These are phyloP conservation scores for Macrotis lagotis DNA, from an alignment of 2,113 vertebrate species.

Conservation along the genomic window DNA sequence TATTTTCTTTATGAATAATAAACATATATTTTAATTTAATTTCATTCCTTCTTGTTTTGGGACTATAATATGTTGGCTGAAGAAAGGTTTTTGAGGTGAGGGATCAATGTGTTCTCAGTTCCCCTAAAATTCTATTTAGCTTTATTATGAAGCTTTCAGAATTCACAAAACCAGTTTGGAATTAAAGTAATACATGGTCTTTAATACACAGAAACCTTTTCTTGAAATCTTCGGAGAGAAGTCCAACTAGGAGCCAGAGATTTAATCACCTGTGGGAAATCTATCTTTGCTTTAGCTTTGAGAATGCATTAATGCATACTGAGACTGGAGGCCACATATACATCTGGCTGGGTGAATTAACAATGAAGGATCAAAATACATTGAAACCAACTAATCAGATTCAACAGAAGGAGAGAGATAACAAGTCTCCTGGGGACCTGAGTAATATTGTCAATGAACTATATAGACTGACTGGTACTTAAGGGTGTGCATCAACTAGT, in stretches of 20 bases:
- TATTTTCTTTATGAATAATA: neutral
- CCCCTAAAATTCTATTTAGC: neutral
- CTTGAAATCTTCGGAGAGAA: slow-evolving; percentile 24
- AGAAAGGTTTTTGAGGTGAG: neutral
- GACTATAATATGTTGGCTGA: neutral
- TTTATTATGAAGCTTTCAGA: neutral
- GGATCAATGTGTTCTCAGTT: neutral
- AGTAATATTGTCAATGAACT: neutral
- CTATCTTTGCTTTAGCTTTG: neutral
- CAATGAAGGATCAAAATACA: slow-evolving; percentile 40
- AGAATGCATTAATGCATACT: neutral
- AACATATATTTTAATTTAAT: neutral
- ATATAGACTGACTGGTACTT: neutral
- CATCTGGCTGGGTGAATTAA: slow-evolving; percentile 33
- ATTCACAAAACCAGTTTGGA: neutral
- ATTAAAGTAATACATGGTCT: neutral
- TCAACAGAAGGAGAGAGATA: slow-evolving; percentile 1
- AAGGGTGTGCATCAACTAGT: neutral
- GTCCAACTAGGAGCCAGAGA: neutral
- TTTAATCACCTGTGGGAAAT: neutral
- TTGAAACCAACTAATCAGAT: slow-evolving; percentile 49
- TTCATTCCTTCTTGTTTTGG: neutral
- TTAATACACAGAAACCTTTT: neutral
- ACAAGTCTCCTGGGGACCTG: slow-evolving; percentile 44
- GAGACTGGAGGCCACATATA: neutral